phyloP scores from a whole-genome alignment of 2,113 vertebrate species.

The Canis aureus region DNA sequence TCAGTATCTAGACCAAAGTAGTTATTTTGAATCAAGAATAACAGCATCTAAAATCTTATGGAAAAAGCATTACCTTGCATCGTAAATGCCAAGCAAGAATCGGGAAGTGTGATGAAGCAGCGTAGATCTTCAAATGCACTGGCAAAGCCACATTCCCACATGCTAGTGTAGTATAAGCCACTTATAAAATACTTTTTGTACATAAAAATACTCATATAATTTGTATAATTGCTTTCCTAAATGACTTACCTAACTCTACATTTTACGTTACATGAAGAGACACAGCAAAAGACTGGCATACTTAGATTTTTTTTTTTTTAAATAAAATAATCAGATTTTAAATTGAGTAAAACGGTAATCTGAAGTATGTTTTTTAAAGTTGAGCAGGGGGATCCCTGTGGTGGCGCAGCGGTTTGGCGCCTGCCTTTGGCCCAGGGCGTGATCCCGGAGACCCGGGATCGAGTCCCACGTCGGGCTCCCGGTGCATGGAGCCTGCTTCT shows the following conservation, averaged over 20 bases:
- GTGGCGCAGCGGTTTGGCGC: too few relatives aligned
- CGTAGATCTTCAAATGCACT: background rate
- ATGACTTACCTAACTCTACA: background rate
- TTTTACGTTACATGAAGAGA: background rate
- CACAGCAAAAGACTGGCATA: background rate
- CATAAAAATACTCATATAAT: background rate
- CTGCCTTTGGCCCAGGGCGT: too few relatives aligned
- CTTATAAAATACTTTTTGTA: background rate
- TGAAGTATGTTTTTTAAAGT: constrained; percentile 6
- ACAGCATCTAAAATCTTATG: background rate
- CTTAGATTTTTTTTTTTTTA: background rate
- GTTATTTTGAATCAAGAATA: constrained; percentile 1
- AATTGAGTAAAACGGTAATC: background rate
- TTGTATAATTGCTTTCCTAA: background rate
- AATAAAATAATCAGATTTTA: background rate
- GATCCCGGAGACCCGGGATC: too few relatives aligned
- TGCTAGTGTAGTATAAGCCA: background rate
- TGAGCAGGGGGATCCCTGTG: background rate
- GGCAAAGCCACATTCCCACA: background rate
- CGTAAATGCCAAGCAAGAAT: background rate
- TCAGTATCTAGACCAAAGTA: background rate
- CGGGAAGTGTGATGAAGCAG: background rate
- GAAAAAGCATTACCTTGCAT: background rate
- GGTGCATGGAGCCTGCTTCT: too few relatives aligned
- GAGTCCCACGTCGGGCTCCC: too few relatives aligned